Percentiles rank a stretch among this genome's conserved stretches.
Evolutionary conservation across 2,113 vertebrate genomes (phyloP).

Genomic region (Gila orcuttii): DNA sequence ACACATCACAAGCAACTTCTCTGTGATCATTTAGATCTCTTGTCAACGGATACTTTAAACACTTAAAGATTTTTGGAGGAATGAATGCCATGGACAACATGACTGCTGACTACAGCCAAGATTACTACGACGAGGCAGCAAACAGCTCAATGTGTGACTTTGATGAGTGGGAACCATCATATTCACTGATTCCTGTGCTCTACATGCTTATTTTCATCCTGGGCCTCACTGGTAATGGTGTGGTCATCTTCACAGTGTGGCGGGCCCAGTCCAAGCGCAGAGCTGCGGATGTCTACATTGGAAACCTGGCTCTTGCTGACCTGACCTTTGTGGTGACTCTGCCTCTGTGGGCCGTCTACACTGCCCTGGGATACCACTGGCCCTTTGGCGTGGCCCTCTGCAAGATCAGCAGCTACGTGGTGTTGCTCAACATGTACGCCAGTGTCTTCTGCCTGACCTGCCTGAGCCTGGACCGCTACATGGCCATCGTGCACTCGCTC

Average conservation of each 20-base stretch:
- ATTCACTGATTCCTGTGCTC: constrained; percentile 82
- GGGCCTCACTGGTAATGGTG: constrained; percentile 83
- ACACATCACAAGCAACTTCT: constrained; percentile 18
- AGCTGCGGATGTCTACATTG: constrained; percentile 82
- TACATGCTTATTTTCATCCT: constrained; percentile 88
- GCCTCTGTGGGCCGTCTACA: constrained; percentile 87
- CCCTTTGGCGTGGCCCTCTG: constrained; percentile 83
- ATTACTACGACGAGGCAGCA: constrained; percentile 65
- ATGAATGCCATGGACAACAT: constrained; percentile 57
- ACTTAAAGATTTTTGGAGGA: not conserved
- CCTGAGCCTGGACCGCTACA: constrained; percentile 85
- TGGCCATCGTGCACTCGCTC: constrained; percentile 83
- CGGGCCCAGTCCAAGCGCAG: constrained; percentile 75
- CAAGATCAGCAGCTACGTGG: constrained; percentile 85
- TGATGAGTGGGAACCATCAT: constrained; percentile 79
- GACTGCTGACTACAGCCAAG: constrained; percentile 45
- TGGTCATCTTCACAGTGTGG: constrained; percentile 86
- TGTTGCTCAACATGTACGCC: constrained; percentile 86
- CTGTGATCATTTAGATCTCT: not conserved
- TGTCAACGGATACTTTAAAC: not conserved
- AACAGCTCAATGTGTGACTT: constrained; percentile 75
- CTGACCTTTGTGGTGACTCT: constrained; percentile 85
- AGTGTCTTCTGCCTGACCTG: constrained; percentile 87
- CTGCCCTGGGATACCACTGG: constrained; percentile 85
- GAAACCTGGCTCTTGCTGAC: constrained; percentile 85